Conservation (phyloP, 2,888 invertebrate genomes). For the Thereva nobilitata region DNA sequence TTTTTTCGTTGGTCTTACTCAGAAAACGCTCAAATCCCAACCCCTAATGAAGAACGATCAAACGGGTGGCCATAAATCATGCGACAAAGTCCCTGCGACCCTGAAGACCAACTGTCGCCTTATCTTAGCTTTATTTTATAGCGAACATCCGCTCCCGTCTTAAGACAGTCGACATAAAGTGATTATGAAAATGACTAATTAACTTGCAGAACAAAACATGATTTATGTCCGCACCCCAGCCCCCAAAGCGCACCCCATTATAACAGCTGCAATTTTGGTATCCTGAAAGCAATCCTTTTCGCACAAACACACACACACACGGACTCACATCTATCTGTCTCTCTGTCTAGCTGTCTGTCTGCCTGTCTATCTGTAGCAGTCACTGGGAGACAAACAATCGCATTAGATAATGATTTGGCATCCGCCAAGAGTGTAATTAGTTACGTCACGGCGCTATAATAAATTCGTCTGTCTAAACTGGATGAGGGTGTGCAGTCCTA, state of each 20-base stretch:
- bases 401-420: slow-evolving; percentile 37
- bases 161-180: slow-evolving; percentile 35
- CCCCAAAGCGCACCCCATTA: slow-evolving; percentile 1
- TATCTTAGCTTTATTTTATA: slow-evolving; percentile 23
- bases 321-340: background rate
- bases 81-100: slow-evolving; percentile 12
- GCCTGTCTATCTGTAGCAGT: slow-evolving; percentile 8
- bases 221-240: slow-evolving; percentile 29
- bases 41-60: slow-evolving; percentile 17
- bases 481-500: slow-evolving; percentile 1
- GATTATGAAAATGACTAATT: slow-evolving; percentile 39
- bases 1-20: no score
- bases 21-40: background rate
- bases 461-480: slow-evolving; percentile 34
- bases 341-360: background rate
- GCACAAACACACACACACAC: background rate
- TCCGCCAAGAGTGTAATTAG: slow-evolving; percentile 33
- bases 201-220: slow-evolving; percentile 38
- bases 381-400: slow-evolving; percentile 32
- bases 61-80: slow-evolving; percentile 22
- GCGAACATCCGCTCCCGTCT: slow-evolving; percentile 17
- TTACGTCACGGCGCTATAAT: slow-evolving; percentile 36
- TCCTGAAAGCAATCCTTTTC: background rate
- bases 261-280: background rate
- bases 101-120: slow-evolving; percentile 31